Conservation (phyloP, 2,113 vertebrate species). For the Caranx melampygus region DNA sequence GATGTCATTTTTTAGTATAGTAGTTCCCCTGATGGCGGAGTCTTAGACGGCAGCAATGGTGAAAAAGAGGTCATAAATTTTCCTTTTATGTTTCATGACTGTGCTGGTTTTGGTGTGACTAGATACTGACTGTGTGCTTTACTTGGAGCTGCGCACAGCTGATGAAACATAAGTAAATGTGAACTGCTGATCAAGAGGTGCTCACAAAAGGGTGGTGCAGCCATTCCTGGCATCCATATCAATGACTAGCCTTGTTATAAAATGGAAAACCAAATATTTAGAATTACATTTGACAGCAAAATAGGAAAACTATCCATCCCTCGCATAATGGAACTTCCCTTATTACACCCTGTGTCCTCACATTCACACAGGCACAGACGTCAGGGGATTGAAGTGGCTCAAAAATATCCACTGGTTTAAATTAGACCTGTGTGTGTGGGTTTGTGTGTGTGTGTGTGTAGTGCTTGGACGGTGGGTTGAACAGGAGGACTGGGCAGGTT, state of each 20-base stretch:
- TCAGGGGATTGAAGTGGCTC: slow-evolving; percentile 78
- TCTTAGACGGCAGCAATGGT: neutral
- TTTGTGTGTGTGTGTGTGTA: slow-evolving; percentile 29
- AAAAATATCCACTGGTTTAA: slow-evolving; percentile 76
- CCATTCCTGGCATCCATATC: slow-evolving; percentile 81
- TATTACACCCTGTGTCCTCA: slow-evolving; percentile 82
- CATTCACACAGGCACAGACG: slow-evolving; percentile 55
- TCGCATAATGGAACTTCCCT: slow-evolving; percentile 83
- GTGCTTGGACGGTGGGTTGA: slow-evolving; percentile 42
- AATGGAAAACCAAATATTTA: slow-evolving; percentile 87
- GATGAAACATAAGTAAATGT: slow-evolving; percentile 41
- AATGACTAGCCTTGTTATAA: slow-evolving; percentile 78
- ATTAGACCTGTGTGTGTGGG: slow-evolving; percentile 52
- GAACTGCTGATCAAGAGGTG: slow-evolving; percentile 26
- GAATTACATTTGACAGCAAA: slow-evolving; percentile 84
- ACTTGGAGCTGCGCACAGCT: slow-evolving; percentile 20
- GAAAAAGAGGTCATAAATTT: neutral
- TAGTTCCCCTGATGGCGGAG: neutral
- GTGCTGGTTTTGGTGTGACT: slow-evolving; percentile 16
- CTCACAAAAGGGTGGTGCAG: slow-evolving; percentile 51
- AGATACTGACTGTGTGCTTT: slow-evolving; percentile 29
- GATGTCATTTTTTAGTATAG: slow-evolving; percentile 30
- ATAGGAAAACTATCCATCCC: slow-evolving; percentile 87
- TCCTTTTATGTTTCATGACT: slow-evolving; percentile 27
- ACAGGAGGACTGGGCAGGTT: slow-evolving; percentile 34